phyloP scores from a whole-genome alignment of 2,888 invertebrate species.

The Pollenia angustigena region DNA sequence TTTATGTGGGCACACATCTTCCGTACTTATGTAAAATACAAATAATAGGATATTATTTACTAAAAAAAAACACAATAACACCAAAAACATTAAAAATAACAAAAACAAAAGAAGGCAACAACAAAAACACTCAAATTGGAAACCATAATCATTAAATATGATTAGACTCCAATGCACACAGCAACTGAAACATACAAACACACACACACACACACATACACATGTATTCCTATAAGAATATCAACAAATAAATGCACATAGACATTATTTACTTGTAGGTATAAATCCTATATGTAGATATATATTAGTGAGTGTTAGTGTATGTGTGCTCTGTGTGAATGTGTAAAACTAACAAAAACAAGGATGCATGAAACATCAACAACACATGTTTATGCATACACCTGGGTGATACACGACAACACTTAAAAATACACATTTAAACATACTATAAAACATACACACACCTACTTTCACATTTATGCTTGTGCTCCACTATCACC shows the following conservation, averaged over 20 bases:
- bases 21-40: neutral
- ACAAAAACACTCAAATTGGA: slow-evolving; percentile 67
- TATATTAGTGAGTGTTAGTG: neutral
- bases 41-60: slow-evolving; percentile 31
- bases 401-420: slow-evolving; percentile 57
- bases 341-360: slow-evolving; percentile 72
- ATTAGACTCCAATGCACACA: slow-evolving; percentile 59
- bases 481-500: neutral
- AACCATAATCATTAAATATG: slow-evolving; percentile 73
- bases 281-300: neutral
- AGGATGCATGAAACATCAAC: slow-evolving; percentile 71
- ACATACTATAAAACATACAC: neutral
- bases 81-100: slow-evolving; percentile 34
- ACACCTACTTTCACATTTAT: neutral
- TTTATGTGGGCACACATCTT: slow-evolving; percentile 1
- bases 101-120: slow-evolving; percentile 9
- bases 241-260: slow-evolving; percentile 19
- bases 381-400: slow-evolving; percentile 72
- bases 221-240: neutral
- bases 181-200: neutral
- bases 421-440: slow-evolving; percentile 14
- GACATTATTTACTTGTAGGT: slow-evolving; percentile 16
- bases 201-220: neutral
- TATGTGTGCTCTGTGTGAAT: slow-evolving; percentile 38
- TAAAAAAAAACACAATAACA: slow-evolving; percentile 7